phyloP scores from a whole-genome alignment of 1,140 invertebrate species.

The Caerostris darwini region DNA sequence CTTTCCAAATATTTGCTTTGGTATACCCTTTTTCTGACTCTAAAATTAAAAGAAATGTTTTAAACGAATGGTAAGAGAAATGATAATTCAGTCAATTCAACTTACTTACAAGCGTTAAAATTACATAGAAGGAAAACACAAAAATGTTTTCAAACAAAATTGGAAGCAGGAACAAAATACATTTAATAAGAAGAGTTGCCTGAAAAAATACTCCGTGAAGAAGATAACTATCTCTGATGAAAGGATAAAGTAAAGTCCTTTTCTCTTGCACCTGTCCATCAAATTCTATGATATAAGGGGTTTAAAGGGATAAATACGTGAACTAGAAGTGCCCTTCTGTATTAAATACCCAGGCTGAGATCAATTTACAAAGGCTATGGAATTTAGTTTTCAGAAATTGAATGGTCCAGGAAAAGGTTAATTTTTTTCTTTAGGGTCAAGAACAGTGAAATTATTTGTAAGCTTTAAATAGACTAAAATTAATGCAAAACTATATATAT shows the following conservation, averaged over 20 bases:
- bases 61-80: too few species aligned
- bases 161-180: neutral
- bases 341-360: neutral
- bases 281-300: neutral
- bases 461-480: too few species aligned
- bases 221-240: neutral
- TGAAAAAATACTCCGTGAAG: neutral
- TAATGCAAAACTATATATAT: too few species aligned
- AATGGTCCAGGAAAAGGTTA: neutral
- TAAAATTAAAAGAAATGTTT: too few species aligned
- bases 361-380: neutral
- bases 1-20: too few species aligned
- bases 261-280: neutral
- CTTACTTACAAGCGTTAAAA: too few species aligned
- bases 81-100: too few species aligned
- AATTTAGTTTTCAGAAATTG: neutral
- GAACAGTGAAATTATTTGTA: too few species aligned
- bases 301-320: neutral
- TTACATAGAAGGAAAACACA: too few species aligned
- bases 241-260: neutral
- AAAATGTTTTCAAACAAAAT: too few species aligned
- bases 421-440: too few species aligned
- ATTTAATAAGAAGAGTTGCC: neutral
- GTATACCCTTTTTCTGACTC: too few species aligned
- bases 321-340: neutral